phyloP scores from a whole-genome alignment of 2,113 vertebrate genomes.

The Dasyornis broadbenti region DNA sequence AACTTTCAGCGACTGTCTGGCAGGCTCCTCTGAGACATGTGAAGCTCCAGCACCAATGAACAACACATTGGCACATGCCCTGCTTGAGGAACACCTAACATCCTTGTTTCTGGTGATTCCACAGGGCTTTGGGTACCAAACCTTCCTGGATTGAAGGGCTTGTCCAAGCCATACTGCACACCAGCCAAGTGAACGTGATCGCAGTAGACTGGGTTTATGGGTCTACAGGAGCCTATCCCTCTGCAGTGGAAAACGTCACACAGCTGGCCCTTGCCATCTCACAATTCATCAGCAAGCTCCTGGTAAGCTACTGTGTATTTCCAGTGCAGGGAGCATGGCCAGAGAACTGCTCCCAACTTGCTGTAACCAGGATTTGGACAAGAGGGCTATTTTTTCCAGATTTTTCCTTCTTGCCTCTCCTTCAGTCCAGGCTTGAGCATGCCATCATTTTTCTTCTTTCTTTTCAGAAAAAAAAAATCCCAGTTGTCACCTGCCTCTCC shows the following conservation, averaged over 20 bases:
- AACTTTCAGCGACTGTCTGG: not conserved
- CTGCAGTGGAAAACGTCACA: constrained; percentile 85
- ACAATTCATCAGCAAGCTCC: constrained; percentile 80
- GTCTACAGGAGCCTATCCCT: constrained; percentile 82
- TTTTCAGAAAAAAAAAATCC: not conserved
- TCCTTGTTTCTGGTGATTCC: not conserved
- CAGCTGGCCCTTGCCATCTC: constrained; percentile 82
- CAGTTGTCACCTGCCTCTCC: not conserved
- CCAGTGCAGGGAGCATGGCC: not conserved
- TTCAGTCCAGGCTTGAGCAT: not conserved
- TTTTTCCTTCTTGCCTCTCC: not conserved
- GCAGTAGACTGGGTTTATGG: constrained; percentile 88
- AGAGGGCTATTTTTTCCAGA: not conserved
- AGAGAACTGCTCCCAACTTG: not conserved
- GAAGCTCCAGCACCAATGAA: not conserved
- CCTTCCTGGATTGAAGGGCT: constrained; percentile 86
- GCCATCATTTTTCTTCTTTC: not conserved
- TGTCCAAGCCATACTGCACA: constrained; percentile 71
- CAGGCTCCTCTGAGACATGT: not conserved
- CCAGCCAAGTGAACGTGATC: constrained; percentile 79
- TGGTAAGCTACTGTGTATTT: constrained; percentile 63
- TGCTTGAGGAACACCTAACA: not conserved
- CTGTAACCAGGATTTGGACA: not conserved
- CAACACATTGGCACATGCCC: not conserved
- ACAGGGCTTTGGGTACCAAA: constrained; percentile 83